Evolutionary conservation across 37 sponge, comb jelly and placozoan species (phyloP), one percentile per base, ranked within the genome.

Genomic region (Halisarca cf. caerulea): DNA sequence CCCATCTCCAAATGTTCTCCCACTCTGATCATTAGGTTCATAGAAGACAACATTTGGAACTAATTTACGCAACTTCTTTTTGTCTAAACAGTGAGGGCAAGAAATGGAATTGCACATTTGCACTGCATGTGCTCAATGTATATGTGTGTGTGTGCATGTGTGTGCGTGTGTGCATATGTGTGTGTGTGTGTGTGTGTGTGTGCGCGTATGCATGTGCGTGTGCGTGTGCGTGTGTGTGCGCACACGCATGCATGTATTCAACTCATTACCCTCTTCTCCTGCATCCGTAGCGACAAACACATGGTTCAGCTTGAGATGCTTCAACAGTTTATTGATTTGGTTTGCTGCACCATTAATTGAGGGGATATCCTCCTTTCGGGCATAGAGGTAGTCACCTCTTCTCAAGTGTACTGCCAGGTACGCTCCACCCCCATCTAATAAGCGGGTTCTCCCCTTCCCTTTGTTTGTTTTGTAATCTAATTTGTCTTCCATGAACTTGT

Each of bases 231-330:
- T 3, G 3, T 53, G 43, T 34, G 34, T 25, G 25, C 35, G 25
- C 36, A 30, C 80, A 79, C 80, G 54, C 35, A 53, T 17, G 0
- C 54, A 45, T 32, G 25, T 58, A 79, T 35, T 17, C 54, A 45
- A 36, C 35, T 2, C 35, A 9, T 27, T 38, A 90, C 91, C 96
- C 88, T 78, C n/a, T 43, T 59, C 23, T 3, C 80, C 5, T 44
- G 91, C 93, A 74, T 97, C 98, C 79, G 96, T 82, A 37, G 98
- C 91, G 15, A 97, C 51, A 69, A 97, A 97, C 62, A 97, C 93
- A 0, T 72, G 39, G 15, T 87, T 53, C 55, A 95, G 45, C 14
- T 74, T 71, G 27, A 77, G 82, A 20, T 81, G 69, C 9, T 81
- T 37, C 84, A 82, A 82, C 55, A 93, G 66, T 23, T 15, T 87